Evolutionary conservation across 1,140 invertebrate genomes (phyloP), one percentile per base, ranked within the genome.

Genomic region (Cepaea nemoralis): DNA sequence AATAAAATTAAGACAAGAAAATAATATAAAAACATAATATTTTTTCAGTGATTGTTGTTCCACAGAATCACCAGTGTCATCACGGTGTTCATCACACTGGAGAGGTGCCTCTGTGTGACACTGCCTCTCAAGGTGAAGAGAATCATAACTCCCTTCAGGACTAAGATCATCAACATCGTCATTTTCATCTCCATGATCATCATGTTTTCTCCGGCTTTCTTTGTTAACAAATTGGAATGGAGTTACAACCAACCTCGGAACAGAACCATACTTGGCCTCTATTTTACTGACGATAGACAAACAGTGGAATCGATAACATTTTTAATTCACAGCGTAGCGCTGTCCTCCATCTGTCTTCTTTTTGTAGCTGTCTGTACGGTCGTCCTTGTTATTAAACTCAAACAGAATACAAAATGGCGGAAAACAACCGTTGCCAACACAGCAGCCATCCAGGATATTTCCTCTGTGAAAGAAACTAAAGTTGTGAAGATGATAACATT

Each of bases 401-500:
- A 75, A 22, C 1, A 24, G n/a, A 48, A 45, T 3, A 14, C 73
- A 50, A 45, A 75, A 50, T 75, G 39, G 40, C 8, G 73, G 14
- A 22, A 75, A 42, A 1, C 6, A 45, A 22, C 73, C 5, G 31
- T 19, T 6, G 3, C 2, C 0, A 42, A 33, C 12, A 35, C 27
- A 19, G 24, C 35, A n/a, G 22, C 42, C 1, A 50, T 35, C 3
- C 1, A 22, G 5, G 73, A 55, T 19, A 12, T 19, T 0, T 5
- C 59, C 5, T 48, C 73, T 27, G 1, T 31, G 12, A 75, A 50
- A 24, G 73, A 75, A 10, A 75, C 48, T 3, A 75, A 50, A 50
- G 27, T 50, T 39, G 40, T 75, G 40, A 75, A 45, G 16, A 75
- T 75, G 73, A 45, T 75, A 16, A 50, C 45, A n/a, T 31, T 75